Evolutionary conservation across 2,797 vertebrate species (phyloP), one percentile per base, ranked within the genome.

Genomic region (Sebastes minor): DNA sequence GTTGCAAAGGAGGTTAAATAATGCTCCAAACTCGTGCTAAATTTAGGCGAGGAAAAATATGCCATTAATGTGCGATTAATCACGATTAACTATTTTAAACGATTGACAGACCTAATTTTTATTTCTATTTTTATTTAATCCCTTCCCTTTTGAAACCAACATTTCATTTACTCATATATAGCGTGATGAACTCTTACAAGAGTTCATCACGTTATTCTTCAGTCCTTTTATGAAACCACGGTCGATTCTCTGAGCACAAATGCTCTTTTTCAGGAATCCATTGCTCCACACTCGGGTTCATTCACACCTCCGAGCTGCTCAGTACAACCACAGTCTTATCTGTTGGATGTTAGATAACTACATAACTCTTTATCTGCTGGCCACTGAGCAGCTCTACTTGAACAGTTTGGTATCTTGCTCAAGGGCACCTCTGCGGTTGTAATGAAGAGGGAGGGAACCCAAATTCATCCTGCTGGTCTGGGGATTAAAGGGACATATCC

Each of bases 341-440:
- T 81, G 71, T 22, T 71, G 61, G 60, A 65, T 80, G 65, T 32
- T 10, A 69, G 73, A 82, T 79, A 86, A 78, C 61, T 14, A 62
- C 16, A 32, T 32, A 35, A 23, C 42, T 70, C 62, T 61, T 46
- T 76, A 75, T 74, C 64, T 60, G 52, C 23, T 23, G 73, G 70
- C 2, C 53, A 27, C 75, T 32, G 70, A 79, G 72, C 60, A 28
- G 61, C 77, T 71, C 35, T 20, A 61, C 30, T 61, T 6, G 20
- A 76, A 32, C 61, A 42, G 32, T 42, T 63, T 18, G 16, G 35
- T 55, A 56, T 13, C 56, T 56, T 32, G 63, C 22, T 71, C 18
- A 73, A 77, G 55, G 61, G 22, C 78, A 76, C 33, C 56, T 79
- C 52, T 59, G 33, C 9, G 16, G 32, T 28, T 25, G 28, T 46